These are phyloP conservation scores for Pycnonotus jocosus DNA, from an alignment of 2,113 vertebrate genomes.

Conservation along the genomic window DNA sequence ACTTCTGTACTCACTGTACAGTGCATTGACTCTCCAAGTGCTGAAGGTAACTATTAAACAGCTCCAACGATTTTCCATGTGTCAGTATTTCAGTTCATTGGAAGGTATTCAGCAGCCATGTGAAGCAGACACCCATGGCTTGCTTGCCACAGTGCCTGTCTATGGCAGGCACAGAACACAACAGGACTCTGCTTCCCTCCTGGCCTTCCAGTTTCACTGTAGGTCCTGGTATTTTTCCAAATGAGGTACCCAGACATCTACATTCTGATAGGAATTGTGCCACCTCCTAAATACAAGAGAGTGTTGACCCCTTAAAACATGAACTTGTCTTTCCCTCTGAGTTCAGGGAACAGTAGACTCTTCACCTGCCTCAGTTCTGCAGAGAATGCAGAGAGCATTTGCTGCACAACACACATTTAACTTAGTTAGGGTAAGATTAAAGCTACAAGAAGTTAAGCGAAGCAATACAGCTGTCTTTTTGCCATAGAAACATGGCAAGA, in stretches of 20 bases:
- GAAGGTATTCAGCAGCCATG: not conserved
- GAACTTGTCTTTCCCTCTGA: not conserved
- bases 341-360: not conserved
- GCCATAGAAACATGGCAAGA: not conserved
- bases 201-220: not conserved
- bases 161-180: accelerated
- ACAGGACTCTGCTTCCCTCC: not conserved
- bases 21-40: not conserved
- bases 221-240: not conserved
- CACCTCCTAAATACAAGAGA: not conserved
- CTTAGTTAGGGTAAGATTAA: not conserved
- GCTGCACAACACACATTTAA: not conserved
- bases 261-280: not conserved
- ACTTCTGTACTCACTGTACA: not conserved
- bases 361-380: not conserved
- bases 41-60: not conserved
- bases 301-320: not conserved
- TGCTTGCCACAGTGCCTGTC: not conserved
- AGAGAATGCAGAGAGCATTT: not conserved
- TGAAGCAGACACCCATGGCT: not conserved
- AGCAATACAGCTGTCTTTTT: not conserved
- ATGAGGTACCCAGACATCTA: not conserved
- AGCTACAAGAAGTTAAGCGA: not conserved
- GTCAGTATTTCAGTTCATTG: not conserved
- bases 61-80: not conserved